phyloP scores from a whole-genome alignment of 2,113 vertebrate species.

The Tragelaphus imberbis region DNA sequence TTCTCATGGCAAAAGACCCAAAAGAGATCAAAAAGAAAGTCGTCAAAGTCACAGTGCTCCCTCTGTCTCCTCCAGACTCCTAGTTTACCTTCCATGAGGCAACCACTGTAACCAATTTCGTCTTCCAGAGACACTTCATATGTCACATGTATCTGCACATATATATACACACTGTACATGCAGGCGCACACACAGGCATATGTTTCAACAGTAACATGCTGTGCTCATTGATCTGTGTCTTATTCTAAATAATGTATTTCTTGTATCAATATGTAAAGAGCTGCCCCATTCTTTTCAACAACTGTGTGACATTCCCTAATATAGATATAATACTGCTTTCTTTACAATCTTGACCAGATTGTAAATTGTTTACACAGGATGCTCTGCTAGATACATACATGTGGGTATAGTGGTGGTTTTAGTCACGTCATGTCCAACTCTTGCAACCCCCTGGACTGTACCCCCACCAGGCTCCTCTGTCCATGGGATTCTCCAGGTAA shows the following conservation, averaged over 20 bases:
- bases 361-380: not conserved
- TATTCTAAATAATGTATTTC: not conserved
- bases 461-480: not conserved
- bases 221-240: not conserved
- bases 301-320: not conserved
- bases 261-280: not conserved
- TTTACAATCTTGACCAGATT: not conserved
- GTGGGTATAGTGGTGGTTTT: not conserved
- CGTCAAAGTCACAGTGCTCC: not conserved
- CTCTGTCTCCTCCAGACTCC: not conserved
- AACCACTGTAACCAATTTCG: not conserved
- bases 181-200: not conserved
- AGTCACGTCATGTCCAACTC: not conserved
- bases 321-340: not conserved
- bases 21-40: not conserved
- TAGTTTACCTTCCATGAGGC: not conserved
- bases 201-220: not conserved
- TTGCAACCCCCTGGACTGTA: not conserved
- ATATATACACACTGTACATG: not conserved
- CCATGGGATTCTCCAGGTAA: not conserved
- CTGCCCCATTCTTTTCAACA: not conserved
- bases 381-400: not conserved
- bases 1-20: not conserved
- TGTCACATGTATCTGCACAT: not conserved
- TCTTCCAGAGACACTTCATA: not conserved